Evolutionary conservation across 2,113 vertebrate genomes (phyloP).

Genomic region (Ceuthmochares aereus): DNA sequence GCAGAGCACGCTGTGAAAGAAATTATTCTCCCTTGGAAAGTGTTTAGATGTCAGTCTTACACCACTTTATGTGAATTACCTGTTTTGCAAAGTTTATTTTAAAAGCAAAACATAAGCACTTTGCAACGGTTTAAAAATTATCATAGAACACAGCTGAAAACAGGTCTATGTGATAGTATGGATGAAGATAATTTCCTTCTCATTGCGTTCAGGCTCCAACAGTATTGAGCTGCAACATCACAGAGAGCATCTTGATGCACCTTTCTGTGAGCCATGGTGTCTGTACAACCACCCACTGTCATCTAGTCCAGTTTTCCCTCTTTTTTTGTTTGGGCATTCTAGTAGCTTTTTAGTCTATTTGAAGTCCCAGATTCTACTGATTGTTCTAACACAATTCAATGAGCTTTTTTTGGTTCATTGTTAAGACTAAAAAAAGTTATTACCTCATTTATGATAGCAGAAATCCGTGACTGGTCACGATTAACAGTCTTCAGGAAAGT

Average conservation of each 20-base stretch:
- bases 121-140: neutral
- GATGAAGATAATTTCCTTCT: conserved; percentile 1
- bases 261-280: neutral
- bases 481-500: neutral
- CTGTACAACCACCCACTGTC: neutral
- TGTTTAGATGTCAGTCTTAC: neutral
- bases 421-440: neutral
- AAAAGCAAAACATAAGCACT: neutral
- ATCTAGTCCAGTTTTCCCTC: neutral
- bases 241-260: neutral
- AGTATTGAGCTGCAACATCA: neutral
- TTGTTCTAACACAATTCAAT: neutral
- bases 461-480: neutral
- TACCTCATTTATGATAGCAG: neutral
- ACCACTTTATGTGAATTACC: neutral
- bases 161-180: neutral
- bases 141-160: neutral
- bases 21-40: neutral
- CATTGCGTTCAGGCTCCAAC: neutral
- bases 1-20: neutral
- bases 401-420: neutral
- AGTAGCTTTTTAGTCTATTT: neutral
- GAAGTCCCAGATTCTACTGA: neutral
- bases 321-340: neutral
- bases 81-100: neutral